Conservation (phyloP, 2,797 vertebrate genomes). For the Catharus ustulatus region DNA sequence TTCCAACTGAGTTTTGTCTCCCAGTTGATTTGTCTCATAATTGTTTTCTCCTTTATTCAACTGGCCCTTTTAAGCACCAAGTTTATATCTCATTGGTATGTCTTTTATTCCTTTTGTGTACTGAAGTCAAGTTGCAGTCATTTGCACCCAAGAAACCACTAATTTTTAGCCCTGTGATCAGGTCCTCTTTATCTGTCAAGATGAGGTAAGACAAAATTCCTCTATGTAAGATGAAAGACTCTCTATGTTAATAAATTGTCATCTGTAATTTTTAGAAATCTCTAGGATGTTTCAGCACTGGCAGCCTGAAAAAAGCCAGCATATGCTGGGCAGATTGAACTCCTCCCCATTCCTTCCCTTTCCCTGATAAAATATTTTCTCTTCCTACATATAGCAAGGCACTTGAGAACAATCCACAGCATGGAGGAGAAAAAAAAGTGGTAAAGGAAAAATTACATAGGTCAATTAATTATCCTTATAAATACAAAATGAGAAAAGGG, state of each 20-base stretch:
- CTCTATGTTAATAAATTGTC: neutral
- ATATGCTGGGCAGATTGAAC: neutral
- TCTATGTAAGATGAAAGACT: neutral
- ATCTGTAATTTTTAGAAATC: conserved; percentile 1
- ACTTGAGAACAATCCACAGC: neutral
- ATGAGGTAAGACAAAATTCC: neutral
- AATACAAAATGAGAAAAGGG: neutral
- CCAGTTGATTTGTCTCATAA: neutral
- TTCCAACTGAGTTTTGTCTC: neutral
- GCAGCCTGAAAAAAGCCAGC: neutral
- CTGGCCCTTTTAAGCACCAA: neutral
- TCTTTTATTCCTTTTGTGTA: neutral
- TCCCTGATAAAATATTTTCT: neutral
- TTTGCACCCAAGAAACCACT: neutral
- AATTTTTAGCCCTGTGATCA: neutral
- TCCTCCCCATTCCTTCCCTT: neutral
- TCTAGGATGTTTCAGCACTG: neutral
- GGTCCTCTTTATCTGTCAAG: neutral
- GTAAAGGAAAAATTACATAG: neutral
- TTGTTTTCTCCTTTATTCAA: neutral
- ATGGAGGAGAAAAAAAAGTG: neutral
- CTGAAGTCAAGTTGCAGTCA: neutral
- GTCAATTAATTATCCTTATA: neutral
- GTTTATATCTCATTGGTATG: neutral
- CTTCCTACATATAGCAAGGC: neutral